Evolutionary conservation across 2,113 vertebrate species (phyloP).

Genomic region (Perca flavescens): DNA sequence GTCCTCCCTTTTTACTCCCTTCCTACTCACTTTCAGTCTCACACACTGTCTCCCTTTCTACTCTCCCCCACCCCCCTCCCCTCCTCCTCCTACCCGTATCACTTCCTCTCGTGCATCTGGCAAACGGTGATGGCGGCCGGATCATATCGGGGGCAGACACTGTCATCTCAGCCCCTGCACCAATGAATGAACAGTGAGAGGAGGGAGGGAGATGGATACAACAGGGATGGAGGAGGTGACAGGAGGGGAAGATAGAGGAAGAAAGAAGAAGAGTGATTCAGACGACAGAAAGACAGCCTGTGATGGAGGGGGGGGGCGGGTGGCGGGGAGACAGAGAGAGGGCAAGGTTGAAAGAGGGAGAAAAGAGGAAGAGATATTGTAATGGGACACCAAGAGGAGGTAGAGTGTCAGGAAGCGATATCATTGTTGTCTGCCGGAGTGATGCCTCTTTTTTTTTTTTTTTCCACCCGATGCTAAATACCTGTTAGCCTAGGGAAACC

Average conservation of each 20-base stretch:
- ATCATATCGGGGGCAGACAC: constrained; percentile 60
- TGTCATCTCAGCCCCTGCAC: constrained; percentile 48
- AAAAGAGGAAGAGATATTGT: constrained; percentile 69
- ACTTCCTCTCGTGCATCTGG: constrained; percentile 31
- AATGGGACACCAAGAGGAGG: constrained; percentile 74
- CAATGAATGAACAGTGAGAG: constrained; percentile 47
- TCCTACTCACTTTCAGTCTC: constrained; percentile 31
- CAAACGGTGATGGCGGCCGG: constrained; percentile 35
- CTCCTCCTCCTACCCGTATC: neutral
- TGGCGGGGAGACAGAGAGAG: neutral
- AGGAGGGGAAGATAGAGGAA: constrained; percentile 41
- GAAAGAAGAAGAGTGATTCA: constrained; percentile 44
- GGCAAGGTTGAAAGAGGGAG: constrained; percentile 49
- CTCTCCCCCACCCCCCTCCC: neutral
- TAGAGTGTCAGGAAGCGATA: constrained; percentile 78
- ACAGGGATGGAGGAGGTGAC: constrained; percentile 57
- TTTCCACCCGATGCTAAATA: constrained; percentile 70
- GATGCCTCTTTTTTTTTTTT: constrained; percentile 65
- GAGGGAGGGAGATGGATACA: constrained; percentile 48
- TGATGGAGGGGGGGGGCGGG: constrained; percentile 18
- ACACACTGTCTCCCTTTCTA: constrained; percentile 5
- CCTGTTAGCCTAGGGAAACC: constrained; percentile 64
- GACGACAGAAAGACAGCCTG: constrained; percentile 45
- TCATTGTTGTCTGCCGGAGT: constrained; percentile 77
- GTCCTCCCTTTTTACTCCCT: constrained; percentile 19